Evolutionary conservation across 53 echinoderm and acorn worm genomes (phyloP).

Genomic region (Apostichopus leukothele): DNA sequence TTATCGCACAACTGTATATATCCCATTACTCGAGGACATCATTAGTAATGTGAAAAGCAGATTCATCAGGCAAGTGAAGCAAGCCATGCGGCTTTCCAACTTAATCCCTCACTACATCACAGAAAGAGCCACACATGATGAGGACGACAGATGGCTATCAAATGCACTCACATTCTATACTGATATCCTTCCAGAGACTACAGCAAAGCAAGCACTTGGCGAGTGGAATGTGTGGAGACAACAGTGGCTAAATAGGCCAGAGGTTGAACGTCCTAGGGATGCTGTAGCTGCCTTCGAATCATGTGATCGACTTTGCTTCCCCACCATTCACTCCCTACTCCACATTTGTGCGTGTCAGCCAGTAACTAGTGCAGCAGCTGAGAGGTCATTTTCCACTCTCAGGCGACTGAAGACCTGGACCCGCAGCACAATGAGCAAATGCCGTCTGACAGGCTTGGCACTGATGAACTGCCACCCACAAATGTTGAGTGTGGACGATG

Average conservation of each 20-base stretch:
- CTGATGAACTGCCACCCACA: conserved; percentile 38
- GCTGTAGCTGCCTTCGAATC: no score
- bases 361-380: no score
- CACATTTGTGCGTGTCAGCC: no score
- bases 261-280: no score
- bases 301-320: no score
- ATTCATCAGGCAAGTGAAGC: conserved; percentile 27
- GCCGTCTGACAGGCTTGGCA: conserved; percentile 33
- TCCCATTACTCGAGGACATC: conserved; percentile 15
- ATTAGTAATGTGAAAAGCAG: conserved; percentile 8
- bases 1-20: conserved; percentile 13
- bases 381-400: no score
- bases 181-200: conserved; percentile 14
- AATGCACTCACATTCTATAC: conserved; percentile 13
- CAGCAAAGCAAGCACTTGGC: conserved; percentile 13
- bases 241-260: neutral
- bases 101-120: conserved; percentile 21
- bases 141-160: conserved; percentile 32
- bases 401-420: conserved; percentile 5
- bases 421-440: conserved; percentile 16
- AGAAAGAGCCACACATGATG: neutral
- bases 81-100: conserved; percentile 19
- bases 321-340: no score
- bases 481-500: neutral
- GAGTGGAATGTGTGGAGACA: neutral